Conservation (phyloP, 2,888 invertebrate genomes). For the Philaethria dido region DNA sequence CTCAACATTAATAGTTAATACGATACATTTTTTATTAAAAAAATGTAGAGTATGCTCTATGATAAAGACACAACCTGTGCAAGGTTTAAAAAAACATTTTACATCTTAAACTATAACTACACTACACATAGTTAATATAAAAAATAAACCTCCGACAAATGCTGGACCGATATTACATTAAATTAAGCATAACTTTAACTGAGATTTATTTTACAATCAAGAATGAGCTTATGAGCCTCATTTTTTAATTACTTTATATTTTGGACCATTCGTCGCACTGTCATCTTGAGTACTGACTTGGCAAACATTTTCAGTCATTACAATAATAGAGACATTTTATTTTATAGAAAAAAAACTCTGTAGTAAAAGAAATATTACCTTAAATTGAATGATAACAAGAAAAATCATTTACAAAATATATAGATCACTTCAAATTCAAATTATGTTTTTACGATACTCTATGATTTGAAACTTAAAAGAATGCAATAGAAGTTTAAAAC, state of each 20-base stretch:
- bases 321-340: slow-evolving; percentile 5
- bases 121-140: neutral
- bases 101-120: slow-evolving; percentile 14
- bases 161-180: neutral
- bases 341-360: neutral
- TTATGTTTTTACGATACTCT: no score
- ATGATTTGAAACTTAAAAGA: no score
- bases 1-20: neutral
- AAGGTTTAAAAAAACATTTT: neutral
- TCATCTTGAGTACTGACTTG: slow-evolving; percentile 31
- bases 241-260: slow-evolving; percentile 24
- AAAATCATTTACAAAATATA: neutral
- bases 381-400: neutral
- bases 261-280: slow-evolving; percentile 38
- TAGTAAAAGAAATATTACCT: neutral
- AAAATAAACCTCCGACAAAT: neutral
- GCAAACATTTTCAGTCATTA: slow-evolving; percentile 19
- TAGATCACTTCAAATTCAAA: neutral
- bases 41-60: slow-evolving; percentile 4
- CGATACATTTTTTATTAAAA: neutral
- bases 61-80: slow-evolving; percentile 4
- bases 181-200: neutral
- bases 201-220: slow-evolving; percentile 8
- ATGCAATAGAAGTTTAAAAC: no score
- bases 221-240: slow-evolving; percentile 1